A percentile compares a stretch with the other conserved stretches of the same genome.
These are phyloP conservation scores for Marronus borbonicus DNA, from an alignment of 2,888 invertebrate species.

Conservation along the genomic window DNA sequence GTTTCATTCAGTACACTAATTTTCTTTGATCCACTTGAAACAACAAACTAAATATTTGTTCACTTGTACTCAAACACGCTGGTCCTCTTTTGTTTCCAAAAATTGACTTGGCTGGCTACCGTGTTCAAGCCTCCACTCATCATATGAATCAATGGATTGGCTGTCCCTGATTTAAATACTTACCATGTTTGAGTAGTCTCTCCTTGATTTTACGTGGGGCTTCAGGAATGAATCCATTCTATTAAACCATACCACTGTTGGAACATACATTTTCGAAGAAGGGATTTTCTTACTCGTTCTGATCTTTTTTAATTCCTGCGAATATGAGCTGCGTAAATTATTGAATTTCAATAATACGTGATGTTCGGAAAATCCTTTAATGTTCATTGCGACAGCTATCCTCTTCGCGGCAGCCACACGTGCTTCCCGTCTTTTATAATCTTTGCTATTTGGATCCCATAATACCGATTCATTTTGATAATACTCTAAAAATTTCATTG, in stretches of 20 bases:
- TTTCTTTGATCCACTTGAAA: no score
- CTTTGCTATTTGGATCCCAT: conserved; percentile 63
- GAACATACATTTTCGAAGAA: conserved; percentile 42
- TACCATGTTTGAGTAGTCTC: conserved; percentile 43
- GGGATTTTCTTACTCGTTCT: conserved; percentile 35
- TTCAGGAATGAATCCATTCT: conserved; percentile 51
- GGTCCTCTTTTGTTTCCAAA: no score
- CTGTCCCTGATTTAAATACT: background rate
- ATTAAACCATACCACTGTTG: conserved; percentile 46
- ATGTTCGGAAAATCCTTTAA: conserved; percentile 42
- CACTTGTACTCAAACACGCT: no score
- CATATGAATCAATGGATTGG: no score
- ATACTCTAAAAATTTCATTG: conserved; percentile 63
- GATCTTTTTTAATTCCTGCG: conserved; percentile 51
- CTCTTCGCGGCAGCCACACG: conserved; percentile 20
- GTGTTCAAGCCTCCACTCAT: no score
- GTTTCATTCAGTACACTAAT: no score
- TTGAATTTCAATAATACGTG: conserved; percentile 52
- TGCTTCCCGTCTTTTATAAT: conserved; percentile 62
- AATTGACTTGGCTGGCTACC: no score
- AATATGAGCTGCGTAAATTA: conserved; percentile 51
- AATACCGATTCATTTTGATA: conserved; percentile 64
- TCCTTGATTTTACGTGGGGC: conserved; percentile 47
- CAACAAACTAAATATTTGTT: no score
- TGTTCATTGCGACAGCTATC: conserved; percentile 40